Percentiles rank a stretch among this genome's conserved stretches.
Evolutionary conservation across 1,140 invertebrate genomes (phyloP).

Genomic region (Lepidostoma basale): DNA sequence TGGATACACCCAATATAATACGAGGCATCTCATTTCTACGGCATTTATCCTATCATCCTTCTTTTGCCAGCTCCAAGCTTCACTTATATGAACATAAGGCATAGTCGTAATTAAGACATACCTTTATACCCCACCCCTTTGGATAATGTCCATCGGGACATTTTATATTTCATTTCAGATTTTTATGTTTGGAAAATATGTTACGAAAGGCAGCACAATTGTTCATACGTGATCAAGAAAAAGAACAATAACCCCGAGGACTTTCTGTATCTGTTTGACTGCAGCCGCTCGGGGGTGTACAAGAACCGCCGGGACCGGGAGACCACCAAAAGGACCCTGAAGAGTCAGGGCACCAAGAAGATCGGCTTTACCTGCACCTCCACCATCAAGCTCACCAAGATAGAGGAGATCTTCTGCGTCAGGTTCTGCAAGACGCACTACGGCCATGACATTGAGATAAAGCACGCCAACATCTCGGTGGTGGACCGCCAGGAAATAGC

Average conservation of each 20-base stretch:
- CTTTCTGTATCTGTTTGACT: slow-evolving; percentile 1
- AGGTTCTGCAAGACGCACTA: slow-evolving; percentile 8
- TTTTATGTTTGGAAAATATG: slow-evolving; percentile 10
- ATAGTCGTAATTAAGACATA: no score
- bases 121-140: not conserved
- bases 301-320: not conserved
- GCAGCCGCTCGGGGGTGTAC: slow-evolving; percentile 3
- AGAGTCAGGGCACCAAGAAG: slow-evolving; percentile 8
- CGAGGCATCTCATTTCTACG: no score
- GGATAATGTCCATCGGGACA: not conserved
- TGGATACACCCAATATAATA: no score
- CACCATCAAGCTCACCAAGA: not conserved
- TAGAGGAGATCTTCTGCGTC: not conserved
- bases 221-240: slow-evolving; percentile 10
- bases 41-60: no score
- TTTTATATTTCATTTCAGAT: not conserved
- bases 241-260: not conserved
- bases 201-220: slow-evolving; percentile 16
- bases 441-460: not conserved
- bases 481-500: not conserved
- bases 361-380: not conserved
- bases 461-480: not conserved
- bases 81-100: no score
- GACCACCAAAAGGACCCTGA: not conserved
- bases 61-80: no score